These are phyloP conservation scores for Pagetopsis macropterus DNA, from an alignment of 2,797 vertebrate genomes.

Conservation along the genomic window DNA sequence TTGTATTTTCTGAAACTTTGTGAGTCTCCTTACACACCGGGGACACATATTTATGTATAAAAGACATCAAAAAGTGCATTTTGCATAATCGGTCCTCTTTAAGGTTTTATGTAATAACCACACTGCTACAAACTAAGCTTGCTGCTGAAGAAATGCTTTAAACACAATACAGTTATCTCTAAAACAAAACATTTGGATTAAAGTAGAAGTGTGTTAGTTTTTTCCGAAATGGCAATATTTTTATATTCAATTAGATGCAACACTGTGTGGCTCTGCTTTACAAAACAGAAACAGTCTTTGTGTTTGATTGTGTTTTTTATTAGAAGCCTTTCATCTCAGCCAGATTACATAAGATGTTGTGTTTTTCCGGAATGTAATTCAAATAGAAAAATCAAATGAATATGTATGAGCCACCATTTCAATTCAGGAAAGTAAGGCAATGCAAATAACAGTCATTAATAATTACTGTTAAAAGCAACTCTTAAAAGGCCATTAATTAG, in stretches of 20 bases:
- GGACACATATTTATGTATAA: no score
- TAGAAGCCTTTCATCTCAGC: conserved; percentile 34
- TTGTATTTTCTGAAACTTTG: no score
- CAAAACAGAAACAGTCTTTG: conserved; percentile 10
- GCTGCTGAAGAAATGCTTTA: neutral
- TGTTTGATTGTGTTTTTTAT: conserved; percentile 35
- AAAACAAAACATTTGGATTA: neutral
- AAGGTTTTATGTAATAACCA: neutral
- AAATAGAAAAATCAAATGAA: conserved; percentile 4
- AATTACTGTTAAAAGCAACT: no score
- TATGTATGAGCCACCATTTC: neutral
- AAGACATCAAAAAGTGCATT: no score
- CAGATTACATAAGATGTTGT: conserved; percentile 15
- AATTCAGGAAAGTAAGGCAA: neutral
- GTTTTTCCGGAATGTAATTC: conserved; percentile 21
- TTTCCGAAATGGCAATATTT: neutral
- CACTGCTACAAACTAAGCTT: conserved; percentile 1
- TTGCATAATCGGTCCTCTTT: no score
- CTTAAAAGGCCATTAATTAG: neutral
- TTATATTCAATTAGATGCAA: neutral
- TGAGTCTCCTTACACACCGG: no score
- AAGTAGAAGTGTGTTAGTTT: neutral
- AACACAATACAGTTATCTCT: neutral
- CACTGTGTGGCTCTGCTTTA: conserved; percentile 1
- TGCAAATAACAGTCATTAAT: neutral